Evolutionary conservation across 2,797 vertebrate species (phyloP), one percentile per base, ranked within the genome.

Genomic region (Pseudochirops corinnae): DNA sequence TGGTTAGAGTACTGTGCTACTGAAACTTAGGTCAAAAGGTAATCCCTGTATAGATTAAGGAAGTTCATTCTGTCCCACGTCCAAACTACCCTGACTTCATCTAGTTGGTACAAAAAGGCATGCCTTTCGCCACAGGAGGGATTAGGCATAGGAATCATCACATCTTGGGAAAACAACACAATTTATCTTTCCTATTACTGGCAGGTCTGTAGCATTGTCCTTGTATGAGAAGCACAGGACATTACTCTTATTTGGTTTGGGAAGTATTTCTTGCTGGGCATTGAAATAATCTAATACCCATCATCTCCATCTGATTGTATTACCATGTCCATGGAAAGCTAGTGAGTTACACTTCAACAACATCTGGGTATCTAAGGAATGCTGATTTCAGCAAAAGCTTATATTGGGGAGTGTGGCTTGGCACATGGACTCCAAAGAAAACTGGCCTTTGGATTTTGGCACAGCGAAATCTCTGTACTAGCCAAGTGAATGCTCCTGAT

Each of bases 301-400:
- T 18, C 14, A 57, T 87, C 82, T 96, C 29, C 1, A 56, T 26
- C 10, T 94, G 90, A 91, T 74, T 21, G 90, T 94, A 29, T 55
- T 50, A 94, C 82, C 56, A 92, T 91, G 87, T 94, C 94, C 94
- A 56, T 94, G 58, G 96, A 90, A 95, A 91, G 93, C 93, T 55
- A 53, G 67, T 92, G 92, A 97, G 56, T 53, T 91, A 91, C 94
- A 96, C 97, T 96, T 94, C 92, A 95, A 91, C 91, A 96, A 96
- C 94, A 94, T 0, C 93, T 90, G 93, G 92, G 94, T 94, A 95
- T 93, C 56, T 91, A 82, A 93, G 91, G 94, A 97, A 93, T 97
- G 97, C 96, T 96, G 96, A 97, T 96, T 96, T 97, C 93, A 96
- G 94, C 96, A 97, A 97, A 96, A 97, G 92, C 74, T 46, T 91